These are phyloP conservation scores for Siphlonurus alternatus DNA, from an alignment of 2,888 invertebrate genomes.

Conservation along the genomic window DNA sequence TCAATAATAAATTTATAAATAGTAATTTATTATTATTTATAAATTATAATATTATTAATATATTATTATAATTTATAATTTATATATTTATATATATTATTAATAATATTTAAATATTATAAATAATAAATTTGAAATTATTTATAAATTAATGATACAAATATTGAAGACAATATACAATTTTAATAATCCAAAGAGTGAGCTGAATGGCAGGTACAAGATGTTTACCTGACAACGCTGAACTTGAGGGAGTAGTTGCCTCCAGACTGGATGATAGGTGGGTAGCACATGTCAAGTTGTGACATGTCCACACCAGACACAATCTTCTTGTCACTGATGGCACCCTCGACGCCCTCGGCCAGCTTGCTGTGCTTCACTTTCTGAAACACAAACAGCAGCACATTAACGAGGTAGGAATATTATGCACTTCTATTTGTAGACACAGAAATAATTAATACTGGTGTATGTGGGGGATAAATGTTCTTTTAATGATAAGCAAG, in stretches of 20 bases:
- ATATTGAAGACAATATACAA: background rate
- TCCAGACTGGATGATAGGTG: slow-evolving; percentile 97
- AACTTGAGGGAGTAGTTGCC: slow-evolving; percentile 96
- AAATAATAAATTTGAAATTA: background rate
- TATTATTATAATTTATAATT: no score
- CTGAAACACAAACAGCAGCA: slow-evolving; percentile 31
- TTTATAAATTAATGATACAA: background rate
- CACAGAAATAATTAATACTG: background rate
- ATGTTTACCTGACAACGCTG: slow-evolving; percentile 49
- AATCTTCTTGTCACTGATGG: slow-evolving; percentile 90
- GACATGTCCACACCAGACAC: slow-evolving; percentile 75
- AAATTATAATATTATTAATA: no score
- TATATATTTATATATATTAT: background rate
- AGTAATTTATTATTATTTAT: no score
- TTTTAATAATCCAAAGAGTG: background rate
- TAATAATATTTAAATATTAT: background rate
- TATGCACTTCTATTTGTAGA: background rate
- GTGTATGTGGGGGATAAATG: background rate
- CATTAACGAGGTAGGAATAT: background rate
- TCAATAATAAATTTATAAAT: no score
- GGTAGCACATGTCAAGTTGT: slow-evolving; percentile 94
- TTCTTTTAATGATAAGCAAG: no score
- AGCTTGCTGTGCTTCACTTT: slow-evolving; percentile 93
- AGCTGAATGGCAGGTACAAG: background rate
- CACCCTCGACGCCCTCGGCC: slow-evolving; percentile 86